Evolutionary conservation across 2,113 vertebrate genomes (phyloP).

Genomic region (Melanostigma gelatinosum): DNA sequence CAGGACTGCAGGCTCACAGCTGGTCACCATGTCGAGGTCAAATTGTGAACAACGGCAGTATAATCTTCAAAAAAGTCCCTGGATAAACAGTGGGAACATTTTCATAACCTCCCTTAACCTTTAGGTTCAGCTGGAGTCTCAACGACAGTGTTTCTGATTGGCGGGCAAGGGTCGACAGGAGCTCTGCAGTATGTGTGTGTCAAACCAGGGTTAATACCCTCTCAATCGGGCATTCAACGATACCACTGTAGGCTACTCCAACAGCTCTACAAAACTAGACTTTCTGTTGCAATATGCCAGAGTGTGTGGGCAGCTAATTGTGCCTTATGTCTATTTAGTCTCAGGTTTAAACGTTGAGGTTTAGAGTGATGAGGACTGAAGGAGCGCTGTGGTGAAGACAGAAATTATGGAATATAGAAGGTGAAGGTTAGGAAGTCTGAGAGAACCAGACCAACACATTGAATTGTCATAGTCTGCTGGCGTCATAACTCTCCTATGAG

Average conservation of each 20-base stretch:
- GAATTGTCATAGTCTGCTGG: not conserved
- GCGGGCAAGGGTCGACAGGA: constrained; percentile 14
- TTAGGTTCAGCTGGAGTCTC: constrained; percentile 68
- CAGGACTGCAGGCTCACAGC: constrained; percentile 53
- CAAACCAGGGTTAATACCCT: too few species aligned
- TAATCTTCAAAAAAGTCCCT: constrained; percentile 68
- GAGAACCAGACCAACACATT: not conserved
- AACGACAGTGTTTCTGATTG: constrained; percentile 29
- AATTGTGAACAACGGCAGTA: constrained; percentile 64
- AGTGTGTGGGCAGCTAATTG: not conserved
- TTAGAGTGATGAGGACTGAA: not conserved
- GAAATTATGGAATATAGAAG: not conserved
- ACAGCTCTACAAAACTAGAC: not conserved
- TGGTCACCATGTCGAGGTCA: constrained; percentile 65
- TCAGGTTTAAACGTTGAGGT: not conserved
- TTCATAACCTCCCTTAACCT: constrained; percentile 72
- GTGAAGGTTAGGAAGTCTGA: not conserved
- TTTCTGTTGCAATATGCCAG: not conserved
- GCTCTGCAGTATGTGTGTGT: constrained; percentile 28
- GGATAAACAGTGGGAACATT: constrained; percentile 74
- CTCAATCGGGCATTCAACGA: too few species aligned
- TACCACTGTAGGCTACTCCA: not conserved
- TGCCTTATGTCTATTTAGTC: too few species aligned
- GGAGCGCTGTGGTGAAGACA: not conserved
- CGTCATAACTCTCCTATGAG: not conserved